Conservation (phyloP, 2,888 invertebrate species). For the Temnothorax unifasciatus region DNA sequence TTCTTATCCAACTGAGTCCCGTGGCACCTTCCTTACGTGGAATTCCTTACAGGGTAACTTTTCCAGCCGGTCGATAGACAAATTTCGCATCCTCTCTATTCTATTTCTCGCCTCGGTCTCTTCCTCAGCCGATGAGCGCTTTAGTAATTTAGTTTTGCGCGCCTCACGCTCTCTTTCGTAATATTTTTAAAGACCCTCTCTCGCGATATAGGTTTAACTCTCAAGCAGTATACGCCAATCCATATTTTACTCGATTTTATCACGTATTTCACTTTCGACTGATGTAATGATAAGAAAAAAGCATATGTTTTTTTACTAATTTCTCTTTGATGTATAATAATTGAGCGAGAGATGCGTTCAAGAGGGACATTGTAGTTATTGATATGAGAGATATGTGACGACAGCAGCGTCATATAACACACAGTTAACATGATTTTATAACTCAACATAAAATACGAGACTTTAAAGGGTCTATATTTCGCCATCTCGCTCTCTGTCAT, state of each 20-base stretch:
- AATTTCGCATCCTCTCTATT: conserved; percentile 51
- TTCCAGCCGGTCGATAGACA: conserved; percentile 49
- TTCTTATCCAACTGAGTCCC: conserved; percentile 60
- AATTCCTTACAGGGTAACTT: conserved; percentile 60
- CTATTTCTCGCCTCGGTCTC: conserved; percentile 28
- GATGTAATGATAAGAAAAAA: neutral
- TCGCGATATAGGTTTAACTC: neutral
- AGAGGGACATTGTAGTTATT: neutral
- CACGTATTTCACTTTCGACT: neutral
- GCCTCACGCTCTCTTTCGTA: neutral
- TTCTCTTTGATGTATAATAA: neutral
- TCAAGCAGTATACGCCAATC: neutral
- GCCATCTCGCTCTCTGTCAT: neutral
- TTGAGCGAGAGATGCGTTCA: neutral
- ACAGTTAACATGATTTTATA: conserved; percentile 18
- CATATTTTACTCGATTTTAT: neutral
- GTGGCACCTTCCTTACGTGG: conserved; percentile 52
- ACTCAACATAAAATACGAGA: conserved; percentile 19
- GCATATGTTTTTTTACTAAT: neutral
- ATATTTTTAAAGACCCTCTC: neutral
- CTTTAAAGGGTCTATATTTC: conserved; percentile 7
- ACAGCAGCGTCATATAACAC: neutral
- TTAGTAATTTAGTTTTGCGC: conserved; percentile 17
- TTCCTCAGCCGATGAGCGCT: neutral
- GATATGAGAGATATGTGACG: neutral